Percentiles rank a stretch among this genome's conserved stretches.
Evolutionary conservation across 2,113 vertebrate species (phyloP).

Genomic region (Ptyas mucosa): DNA sequence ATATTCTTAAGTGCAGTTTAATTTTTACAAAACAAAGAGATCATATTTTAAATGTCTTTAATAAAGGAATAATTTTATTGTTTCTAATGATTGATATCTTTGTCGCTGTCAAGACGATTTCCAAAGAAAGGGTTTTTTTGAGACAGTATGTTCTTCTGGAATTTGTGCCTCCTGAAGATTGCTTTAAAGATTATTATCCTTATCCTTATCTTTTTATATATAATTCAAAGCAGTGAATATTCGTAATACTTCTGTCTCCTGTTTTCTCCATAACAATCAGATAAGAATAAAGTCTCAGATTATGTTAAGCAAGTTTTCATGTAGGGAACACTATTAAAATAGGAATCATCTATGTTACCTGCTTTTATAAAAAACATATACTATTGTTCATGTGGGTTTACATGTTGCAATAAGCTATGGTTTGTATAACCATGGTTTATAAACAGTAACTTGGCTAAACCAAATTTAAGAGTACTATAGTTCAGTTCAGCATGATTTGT

Average conservation of each 20-base stretch:
- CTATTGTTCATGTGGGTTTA: background rate
- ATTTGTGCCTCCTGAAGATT: slow-evolving; percentile 7
- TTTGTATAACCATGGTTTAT: background rate
- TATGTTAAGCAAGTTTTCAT: background rate
- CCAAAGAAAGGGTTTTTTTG: slow-evolving; percentile 18
- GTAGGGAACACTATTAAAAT: background rate
- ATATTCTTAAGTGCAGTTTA: slow-evolving; percentile 27
- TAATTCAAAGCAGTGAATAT: background rate
- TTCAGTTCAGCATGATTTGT: background rate
- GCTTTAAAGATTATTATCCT: slow-evolving; percentile 35
- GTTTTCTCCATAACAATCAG: background rate
- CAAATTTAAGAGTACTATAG: background rate
- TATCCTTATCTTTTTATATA: background rate
- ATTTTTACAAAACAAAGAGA: slow-evolving; percentile 37
- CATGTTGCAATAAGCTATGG: background rate
- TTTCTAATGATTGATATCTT: background rate
- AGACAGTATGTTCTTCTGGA: slow-evolving; percentile 8
- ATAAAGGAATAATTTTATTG: slow-evolving; percentile 35
- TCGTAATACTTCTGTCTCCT: background rate
- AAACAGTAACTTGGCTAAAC: background rate
- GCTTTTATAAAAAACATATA: background rate
- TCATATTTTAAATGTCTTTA: slow-evolving; percentile 18
- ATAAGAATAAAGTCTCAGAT: background rate
- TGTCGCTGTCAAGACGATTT: background rate
- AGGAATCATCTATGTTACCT: background rate